Base-by-base conservation (phyloP, 2,888 invertebrate species). In the Alloplasta piceator region DNA sequence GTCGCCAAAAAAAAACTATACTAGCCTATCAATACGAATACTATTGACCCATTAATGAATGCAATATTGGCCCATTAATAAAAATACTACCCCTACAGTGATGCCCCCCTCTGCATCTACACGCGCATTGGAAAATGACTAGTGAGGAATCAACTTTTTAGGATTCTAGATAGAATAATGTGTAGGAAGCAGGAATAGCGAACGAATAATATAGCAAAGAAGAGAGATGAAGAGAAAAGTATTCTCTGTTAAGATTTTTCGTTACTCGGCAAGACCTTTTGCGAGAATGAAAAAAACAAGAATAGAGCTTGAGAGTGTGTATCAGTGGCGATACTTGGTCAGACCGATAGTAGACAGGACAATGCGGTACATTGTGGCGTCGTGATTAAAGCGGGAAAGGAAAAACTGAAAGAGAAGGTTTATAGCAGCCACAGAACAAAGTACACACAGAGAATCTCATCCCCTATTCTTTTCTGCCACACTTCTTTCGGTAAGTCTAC, bases 341-440 rank as follows among this genome's bases (percentile, higher is more conserved):
- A 89, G 86, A 86, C 89, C 89, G 88, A 88, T 89, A 88, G 86
- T 85, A 81, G 77, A 77, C 50, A 89, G 89, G 88, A 89, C 88
- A 88, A 89, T 88, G 84, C 87, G 85, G 87, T 89, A 90, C 90
- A 89, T 90, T 87, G 89, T 88, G 85, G 88, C 81, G 84, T 84
- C 86, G 86, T 89, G 90, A 90, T 90, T 89, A 90, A 89, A 82
- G 80, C 82, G 80, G 77, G 76, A 74, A 79, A 79, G 68, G 68
- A 72, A 56, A 52, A 63, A 43, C 7, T 16, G 48, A 68, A 50
- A 70, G 58, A 58, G 43, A 46, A 43, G 64, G 66, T 52, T 71
- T 82, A 73, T 16, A 74, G 68, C 66, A 70, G 64, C 76, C 83
- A 63, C 78, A 79, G 68, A 72, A 73, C 73, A 77, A 63, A 58